Evolutionary conservation across 2,797 vertebrate species (phyloP).

Genomic region (Halcyon badia): DNA sequence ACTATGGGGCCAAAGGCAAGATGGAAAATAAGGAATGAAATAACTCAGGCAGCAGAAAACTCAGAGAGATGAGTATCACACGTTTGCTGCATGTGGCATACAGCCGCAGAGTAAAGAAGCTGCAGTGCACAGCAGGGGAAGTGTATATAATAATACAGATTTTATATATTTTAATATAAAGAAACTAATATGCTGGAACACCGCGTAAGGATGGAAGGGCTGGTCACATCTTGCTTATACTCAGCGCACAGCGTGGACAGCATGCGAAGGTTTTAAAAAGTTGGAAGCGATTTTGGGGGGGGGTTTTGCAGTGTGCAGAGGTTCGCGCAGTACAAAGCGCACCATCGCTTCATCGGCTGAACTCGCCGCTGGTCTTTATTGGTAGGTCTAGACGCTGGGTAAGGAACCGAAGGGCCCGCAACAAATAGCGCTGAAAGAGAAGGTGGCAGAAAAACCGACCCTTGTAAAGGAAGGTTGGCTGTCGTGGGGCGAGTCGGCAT

Average conservation of each 20-base stretch:
- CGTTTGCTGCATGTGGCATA: not conserved
- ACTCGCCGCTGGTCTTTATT: rapidly evolving
- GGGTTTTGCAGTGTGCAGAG: rapidly evolving
- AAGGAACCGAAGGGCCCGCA: rapidly evolving
- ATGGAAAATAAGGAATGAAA: not conserved
- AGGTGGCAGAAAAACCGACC: not conserved
- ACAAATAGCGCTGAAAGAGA: not conserved
- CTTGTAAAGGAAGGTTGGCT: rapidly evolving
- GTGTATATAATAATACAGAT: not conserved
- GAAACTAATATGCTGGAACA: not conserved
- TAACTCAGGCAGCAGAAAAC: not conserved
- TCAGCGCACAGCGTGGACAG: not conserved
- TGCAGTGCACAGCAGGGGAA: not conserved
- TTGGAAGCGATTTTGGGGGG: rapidly evolving
- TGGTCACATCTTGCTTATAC: not conserved
- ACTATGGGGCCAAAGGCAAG: not conserved
- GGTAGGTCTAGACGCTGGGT: too few relatives aligned
- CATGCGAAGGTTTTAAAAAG: not conserved
- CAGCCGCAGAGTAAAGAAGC: not conserved
- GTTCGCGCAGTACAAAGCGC: rapidly evolving
- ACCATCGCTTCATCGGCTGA: not conserved
- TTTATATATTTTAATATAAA: not conserved
- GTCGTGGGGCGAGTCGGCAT: rapidly evolving
- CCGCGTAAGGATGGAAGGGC: rapidly evolving
- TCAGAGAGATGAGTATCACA: not conserved